These are phyloP conservation scores for Toxotes lorentzi DNA, from an alignment of 2,797 vertebrate genomes.

Conservation along the genomic window DNA sequence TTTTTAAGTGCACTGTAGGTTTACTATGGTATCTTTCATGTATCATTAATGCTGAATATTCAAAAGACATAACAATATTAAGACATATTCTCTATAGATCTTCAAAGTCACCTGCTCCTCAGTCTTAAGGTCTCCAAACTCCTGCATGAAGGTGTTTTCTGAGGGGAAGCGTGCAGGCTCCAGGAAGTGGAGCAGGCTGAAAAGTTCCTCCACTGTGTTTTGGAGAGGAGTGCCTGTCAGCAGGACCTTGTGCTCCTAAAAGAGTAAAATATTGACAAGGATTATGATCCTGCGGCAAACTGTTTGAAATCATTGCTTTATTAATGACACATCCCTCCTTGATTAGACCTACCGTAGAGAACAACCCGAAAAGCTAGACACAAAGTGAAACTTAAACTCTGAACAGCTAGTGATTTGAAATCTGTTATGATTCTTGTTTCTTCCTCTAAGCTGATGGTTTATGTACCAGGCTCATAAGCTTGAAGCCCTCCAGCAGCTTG, in stretches of 20 bases:
- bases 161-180: constrained; percentile 95
- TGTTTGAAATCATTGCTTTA: not conserved
- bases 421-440: not conserved
- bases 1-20: no score
- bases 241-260: constrained; percentile 96
- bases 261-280: not conserved
- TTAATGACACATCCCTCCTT: not conserved
- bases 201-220: constrained; percentile 98
- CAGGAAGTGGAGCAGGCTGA: constrained; percentile 97
- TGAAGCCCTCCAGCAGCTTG: constrained; percentile 97
- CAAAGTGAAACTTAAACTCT: not conserved
- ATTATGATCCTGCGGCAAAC: not conserved
- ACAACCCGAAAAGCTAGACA: not conserved
- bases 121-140: constrained; percentile 98
- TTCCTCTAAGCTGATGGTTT: not conserved
- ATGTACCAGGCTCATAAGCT: constrained; percentile 97
- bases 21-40: not conserved
- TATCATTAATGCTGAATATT: not conserved
- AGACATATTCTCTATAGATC: not conserved
- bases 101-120: constrained; percentile 91
- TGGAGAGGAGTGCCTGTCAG: constrained; percentile 98
- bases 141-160: constrained; percentile 97
- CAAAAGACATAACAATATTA: not conserved
- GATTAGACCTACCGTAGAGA: not conserved
- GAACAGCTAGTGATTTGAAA: not conserved